Percentiles rank a stretch among this genome's conserved stretches.
phyloP scores from a whole-genome alignment of 2,888 invertebrate genomes.

The Eulithis prunata region DNA sequence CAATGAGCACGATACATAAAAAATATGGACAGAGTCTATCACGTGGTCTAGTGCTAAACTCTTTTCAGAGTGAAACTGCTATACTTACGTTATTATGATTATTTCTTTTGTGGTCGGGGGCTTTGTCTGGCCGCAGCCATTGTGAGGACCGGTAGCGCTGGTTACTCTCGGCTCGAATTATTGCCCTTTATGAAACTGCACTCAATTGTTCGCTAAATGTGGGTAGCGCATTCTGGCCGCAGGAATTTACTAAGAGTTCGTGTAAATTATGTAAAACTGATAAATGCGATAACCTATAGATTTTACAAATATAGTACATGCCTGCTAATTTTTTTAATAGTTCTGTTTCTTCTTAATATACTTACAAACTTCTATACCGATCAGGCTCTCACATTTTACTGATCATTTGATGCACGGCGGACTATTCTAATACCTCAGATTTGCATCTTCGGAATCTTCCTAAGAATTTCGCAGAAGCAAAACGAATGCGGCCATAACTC shows the following conservation, averaged over 20 bases:
- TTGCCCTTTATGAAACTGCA: constrained; percentile 62
- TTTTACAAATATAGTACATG: too few relatives aligned
- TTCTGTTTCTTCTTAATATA: too few relatives aligned
- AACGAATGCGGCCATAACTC: constrained; percentile 36
- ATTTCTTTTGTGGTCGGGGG: constrained; percentile 38
- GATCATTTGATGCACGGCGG: background rate
- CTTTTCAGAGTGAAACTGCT: constrained; percentile 20
- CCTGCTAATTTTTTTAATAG: too few relatives aligned
- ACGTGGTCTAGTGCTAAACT: background rate
- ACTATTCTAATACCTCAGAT: constrained; percentile 17
- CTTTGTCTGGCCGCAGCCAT: constrained; percentile 61
- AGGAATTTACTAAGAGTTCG: constrained; percentile 22
- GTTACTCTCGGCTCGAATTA: constrained; percentile 65
- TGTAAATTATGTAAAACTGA: constrained; percentile 4
- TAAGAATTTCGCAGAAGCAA: constrained; percentile 34
- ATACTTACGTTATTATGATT: constrained; percentile 4
- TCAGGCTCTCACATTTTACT: background rate
- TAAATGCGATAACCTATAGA: background rate
- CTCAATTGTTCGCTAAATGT: constrained; percentile 46
- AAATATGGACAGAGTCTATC: background rate
- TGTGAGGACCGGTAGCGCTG: constrained; percentile 74
- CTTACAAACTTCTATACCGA: background rate
- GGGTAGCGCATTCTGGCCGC: constrained; percentile 30
- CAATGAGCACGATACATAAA: too few relatives aligned
- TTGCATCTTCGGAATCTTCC: constrained; percentile 32